A percentile compares a stretch with the other conserved stretches of the same genome.
phyloP scores from a whole-genome alignment of 1,140 invertebrate species.

The Ectropis grisescens region DNA sequence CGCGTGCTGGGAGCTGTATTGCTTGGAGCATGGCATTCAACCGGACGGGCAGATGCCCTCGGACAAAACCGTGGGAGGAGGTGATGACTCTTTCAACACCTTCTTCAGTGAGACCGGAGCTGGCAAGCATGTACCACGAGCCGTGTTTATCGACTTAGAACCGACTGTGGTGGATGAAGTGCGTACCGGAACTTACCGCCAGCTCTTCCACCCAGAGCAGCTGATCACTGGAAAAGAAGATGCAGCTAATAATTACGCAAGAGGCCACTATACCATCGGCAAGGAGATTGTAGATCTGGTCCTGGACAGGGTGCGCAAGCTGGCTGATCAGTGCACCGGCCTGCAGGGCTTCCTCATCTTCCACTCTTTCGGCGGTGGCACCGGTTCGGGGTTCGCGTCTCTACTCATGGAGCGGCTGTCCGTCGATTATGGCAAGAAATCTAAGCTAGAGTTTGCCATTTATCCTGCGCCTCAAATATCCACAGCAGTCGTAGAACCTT shows the following conservation, averaged over 20 bases:
- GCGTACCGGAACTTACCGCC: constrained; percentile 83
- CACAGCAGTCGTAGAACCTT: constrained; percentile 92
- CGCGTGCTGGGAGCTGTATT: constrained; percentile 89
- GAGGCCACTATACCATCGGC: constrained; percentile 90
- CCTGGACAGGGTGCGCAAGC: constrained; percentile 82
- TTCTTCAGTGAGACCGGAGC: constrained; percentile 92
- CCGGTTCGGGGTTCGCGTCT: constrained; percentile 90
- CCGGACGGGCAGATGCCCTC: constrained; percentile 80
- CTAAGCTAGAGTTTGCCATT: constrained; percentile 90
- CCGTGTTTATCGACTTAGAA: constrained; percentile 90
- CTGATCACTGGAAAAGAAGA: constrained; percentile 88
- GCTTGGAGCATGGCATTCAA: constrained; percentile 93
- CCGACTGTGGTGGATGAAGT: constrained; percentile 88
- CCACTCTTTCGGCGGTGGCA: constrained; percentile 91
- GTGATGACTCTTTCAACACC: constrained; percentile 89
- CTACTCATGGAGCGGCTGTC: constrained; percentile 91
- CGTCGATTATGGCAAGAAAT: constrained; percentile 91
- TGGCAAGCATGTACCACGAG: constrained; percentile 88
- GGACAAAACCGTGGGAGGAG: constrained; percentile 75
- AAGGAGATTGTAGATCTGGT: constrained; percentile 89
- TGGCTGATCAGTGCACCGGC: constrained; percentile 89
- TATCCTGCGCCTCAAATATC: constrained; percentile 92
- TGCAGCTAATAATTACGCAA: constrained; percentile 87
- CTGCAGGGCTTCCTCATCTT: constrained; percentile 92
- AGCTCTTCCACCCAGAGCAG: constrained; percentile 88